Evolutionary conservation across 2,797 vertebrate genomes (phyloP), one percentile per base, ranked within the genome.

Genomic region (Cuniculus paca): DNA sequence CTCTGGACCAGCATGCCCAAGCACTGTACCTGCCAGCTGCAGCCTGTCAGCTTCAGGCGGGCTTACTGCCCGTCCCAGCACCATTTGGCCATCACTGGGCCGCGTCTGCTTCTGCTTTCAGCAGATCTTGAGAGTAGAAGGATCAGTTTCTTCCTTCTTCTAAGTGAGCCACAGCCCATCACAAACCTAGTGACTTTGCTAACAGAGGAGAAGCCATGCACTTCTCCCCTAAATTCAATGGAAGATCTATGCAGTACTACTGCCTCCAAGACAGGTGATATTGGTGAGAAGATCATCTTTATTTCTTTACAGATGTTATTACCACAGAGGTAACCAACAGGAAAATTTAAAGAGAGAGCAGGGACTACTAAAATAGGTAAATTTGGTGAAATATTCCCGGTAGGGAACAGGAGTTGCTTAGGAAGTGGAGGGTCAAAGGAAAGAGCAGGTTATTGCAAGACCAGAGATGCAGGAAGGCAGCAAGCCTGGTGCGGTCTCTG

Each of bases 21-120:
- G 4, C 6, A 3, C 1, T 13, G 3, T 31, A 5, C 2, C 0
- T 2, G 42, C 1, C 28, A 16, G 14, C n/a, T 31, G 60, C 39
- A 13, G 61, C 20, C 16, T 24, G 26, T 17, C 2, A 1, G 48
- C 28, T 34, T 24, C 65, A 4, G 28, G 60, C 6, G 28, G 39
- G 22, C 8, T 26, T 17, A 19, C 17, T 17, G 45, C 20, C 36
- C 61, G 0, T 20, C 31, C 50, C 42, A 2, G 1, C 4, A 22
- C 12, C 28, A 26, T n/a, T 5, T 20, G 16, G 13, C 34, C 45
- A 26, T 86, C 14, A 14, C 56, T 24, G 14, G 4, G 14, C 19
- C 11, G 2, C 9, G 2, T 36, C 58, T 24, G 34, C 42, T 70
- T 85, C 65, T 54, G 42, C 20, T 39, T 36, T 56, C 77, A 48